Percentiles rank a stretch among this genome's conserved stretches.
Conservation (phyloP, 2,797 vertebrate species). For the Leuciscus waleckii region DNA sequence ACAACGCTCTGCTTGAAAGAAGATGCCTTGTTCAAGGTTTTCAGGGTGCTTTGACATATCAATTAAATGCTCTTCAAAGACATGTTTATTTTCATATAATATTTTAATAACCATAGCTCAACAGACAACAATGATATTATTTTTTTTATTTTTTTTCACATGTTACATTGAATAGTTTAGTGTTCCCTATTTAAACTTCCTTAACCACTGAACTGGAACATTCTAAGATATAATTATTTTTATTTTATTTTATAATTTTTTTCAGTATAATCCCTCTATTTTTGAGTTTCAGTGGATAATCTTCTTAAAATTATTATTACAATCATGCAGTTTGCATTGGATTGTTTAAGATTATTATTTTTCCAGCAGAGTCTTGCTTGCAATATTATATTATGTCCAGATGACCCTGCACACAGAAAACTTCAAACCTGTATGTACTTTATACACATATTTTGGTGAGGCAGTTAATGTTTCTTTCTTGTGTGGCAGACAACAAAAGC, state of each 20-base stretch:
- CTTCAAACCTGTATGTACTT: background rate
- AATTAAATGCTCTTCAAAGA: background rate
- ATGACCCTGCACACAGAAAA: background rate
- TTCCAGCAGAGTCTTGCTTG: background rate
- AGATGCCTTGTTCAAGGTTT: conserved; percentile 13
- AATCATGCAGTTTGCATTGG: background rate
- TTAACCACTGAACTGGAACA: background rate
- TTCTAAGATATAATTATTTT: background rate
- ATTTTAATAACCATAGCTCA: background rate
- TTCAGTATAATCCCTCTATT: background rate
- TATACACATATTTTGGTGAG: background rate
- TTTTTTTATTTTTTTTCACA: background rate
- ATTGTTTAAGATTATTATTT: background rate
- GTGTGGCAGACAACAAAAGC: background rate
- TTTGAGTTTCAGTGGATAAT: background rate
- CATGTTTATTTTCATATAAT: background rate
- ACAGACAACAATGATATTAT: background rate
- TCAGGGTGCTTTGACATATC: background rate
- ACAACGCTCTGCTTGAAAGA: background rate
- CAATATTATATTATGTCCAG: background rate
- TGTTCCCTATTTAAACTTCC: background rate
- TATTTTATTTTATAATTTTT: background rate
- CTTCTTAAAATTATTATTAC: background rate
- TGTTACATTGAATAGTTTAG: background rate
- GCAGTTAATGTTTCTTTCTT: conserved; percentile 18